Evolutionary conservation across 2,797 vertebrate genomes (phyloP), one percentile per base, ranked within the genome.

Genomic region (Chrysocyon brachyurus): DNA sequence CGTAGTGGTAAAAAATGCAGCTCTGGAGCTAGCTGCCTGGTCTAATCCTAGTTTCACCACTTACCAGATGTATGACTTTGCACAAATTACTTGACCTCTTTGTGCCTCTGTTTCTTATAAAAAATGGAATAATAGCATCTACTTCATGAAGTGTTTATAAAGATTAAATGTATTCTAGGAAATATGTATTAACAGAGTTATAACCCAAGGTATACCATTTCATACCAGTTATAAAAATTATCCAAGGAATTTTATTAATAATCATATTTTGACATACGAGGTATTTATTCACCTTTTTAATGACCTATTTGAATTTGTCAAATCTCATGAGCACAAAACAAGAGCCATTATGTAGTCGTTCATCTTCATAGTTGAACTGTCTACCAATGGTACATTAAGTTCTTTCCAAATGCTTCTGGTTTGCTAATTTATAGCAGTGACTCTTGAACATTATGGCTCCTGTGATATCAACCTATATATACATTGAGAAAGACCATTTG

Each of bases 261-360:
- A 12, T 83, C 36, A 6, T 68, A 73, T 93, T 94, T 94, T 90
- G 15, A 78, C 26, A 79, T 84, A 72, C 40, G 28, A 89, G 16
- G 28, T 56, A 94, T 36, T 93, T 73, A 63, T 36, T 91, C 66
- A 52, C 16, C 68, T 87, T 87, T 78, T 85, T 79, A 91, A 52
- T 64, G 52, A 92, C 22, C 5, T 57, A 96, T 49, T n/a, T 94
- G 33, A 94, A 96, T 93, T 64, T 93, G 33, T 91, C 72, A 93
- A 90, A 46, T 90, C 61, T 92, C 36, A 70, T 52, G 31, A 75
- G 17, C 75, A 90, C 75, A 90, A 94, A 84, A 36, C 16, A 86
- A 82, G 28, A 90, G 56, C 24, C 31, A 92, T n/a, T 8, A n/a
- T 26, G 16, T 63, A 61, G 26, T 12, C 83, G 17, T 66, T 96